Base-by-base conservation (phyloP, 2,797 vertebrate species). In the Neoniphon sammara region DNA sequence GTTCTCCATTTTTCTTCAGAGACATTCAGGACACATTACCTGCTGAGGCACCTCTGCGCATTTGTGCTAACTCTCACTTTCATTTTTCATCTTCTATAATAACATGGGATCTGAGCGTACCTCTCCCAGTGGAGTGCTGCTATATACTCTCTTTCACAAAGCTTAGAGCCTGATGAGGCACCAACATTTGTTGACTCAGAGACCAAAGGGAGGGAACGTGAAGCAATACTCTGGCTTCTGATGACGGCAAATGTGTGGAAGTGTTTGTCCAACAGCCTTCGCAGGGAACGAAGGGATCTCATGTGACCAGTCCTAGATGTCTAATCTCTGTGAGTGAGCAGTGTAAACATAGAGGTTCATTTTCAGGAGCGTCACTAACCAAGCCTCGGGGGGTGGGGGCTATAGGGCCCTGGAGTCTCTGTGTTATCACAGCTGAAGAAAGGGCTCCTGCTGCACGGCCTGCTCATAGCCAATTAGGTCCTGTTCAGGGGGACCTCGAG, bases 391-490 rank as follows among this genome's bases (percentile, higher is more conserved):
- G 86, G 81, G 67, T 30, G 14, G 4, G 7, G 9, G 50, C 78
- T 59, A 25, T 64, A 73, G 79, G 79, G 82, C 87, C 83, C 70
- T 77, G 15, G 58, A 77, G 86, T 78, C 76, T 63, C 46, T 50
- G 54, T 76, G 73, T 82, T 83, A 87, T 84, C 60, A 3, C 57
- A 57, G 66, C 63, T 88, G 56, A 86, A 78, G 82, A 84, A 74
- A 81, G 82, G 66, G 62, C 84, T 74, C 78, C 34, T 62, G 36
- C 66, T 69, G 50, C 23, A 56, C 66, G 42, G 79, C 59, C 78
- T 81, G 49, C 76, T 93, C 81, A 77, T 75, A 82, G 80, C 82
- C 90, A 86, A 91, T 93, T 90, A 91, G 73, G 73, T 86, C 75
- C 75, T 87, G 78, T 66, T 82, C 83, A 71, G 75, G 44, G 72